These are phyloP conservation scores for Equus przewalskii DNA, from an alignment of 2,113 vertebrate genomes.

Conservation along the genomic window DNA sequence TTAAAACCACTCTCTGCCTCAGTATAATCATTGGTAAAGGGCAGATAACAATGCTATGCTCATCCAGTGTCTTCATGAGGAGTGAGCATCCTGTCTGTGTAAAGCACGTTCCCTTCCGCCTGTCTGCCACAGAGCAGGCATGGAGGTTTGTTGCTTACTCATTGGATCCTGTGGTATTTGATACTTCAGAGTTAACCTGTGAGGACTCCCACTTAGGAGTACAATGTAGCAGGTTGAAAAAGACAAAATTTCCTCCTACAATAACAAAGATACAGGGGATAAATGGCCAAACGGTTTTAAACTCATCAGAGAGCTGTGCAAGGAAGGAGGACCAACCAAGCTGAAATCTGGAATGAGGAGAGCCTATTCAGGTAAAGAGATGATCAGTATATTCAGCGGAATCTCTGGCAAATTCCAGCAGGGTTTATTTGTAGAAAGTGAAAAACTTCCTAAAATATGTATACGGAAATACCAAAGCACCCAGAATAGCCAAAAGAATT, in stretches of 20 bases:
- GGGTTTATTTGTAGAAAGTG: not conserved
- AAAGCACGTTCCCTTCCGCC: not conserved
- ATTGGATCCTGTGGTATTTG: no score
- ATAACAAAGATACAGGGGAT: no score
- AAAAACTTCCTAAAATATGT: no score
- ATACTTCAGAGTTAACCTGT: no score
- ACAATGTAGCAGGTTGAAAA: no score
- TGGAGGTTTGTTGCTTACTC: no score
- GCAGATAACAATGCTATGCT: not conserved
- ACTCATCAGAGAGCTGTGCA: no score
- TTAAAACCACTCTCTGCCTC: not conserved
- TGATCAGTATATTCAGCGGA: not conserved
- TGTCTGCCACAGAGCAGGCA: not conserved
- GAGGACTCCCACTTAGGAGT: no score
- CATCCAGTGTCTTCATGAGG: not conserved
- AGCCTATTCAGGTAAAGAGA: not conserved
- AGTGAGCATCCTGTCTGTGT: no score
- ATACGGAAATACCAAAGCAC: no score
- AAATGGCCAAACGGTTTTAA: no score
- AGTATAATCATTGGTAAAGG: not conserved
- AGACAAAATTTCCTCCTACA: no score
- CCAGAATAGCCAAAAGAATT: not conserved
- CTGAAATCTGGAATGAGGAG: not conserved
- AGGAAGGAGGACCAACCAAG: not conserved
- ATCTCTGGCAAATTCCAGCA: not conserved